phyloP scores from a whole-genome alignment of 2,113 vertebrate species.

The Mormyrus lacerda region DNA sequence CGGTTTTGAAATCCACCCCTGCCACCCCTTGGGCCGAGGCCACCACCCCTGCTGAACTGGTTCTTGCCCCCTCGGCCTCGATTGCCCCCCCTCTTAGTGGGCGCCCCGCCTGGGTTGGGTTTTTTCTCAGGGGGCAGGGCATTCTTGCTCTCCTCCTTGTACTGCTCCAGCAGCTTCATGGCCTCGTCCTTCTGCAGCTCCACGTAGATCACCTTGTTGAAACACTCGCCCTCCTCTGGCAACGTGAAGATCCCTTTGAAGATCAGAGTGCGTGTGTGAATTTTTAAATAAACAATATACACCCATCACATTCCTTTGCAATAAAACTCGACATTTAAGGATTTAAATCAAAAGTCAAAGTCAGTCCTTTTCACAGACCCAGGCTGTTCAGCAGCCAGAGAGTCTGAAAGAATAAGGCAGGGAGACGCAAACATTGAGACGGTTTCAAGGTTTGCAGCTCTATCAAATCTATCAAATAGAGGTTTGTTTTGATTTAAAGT shows the following conservation, averaged over 20 bases:
- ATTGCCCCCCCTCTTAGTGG: slow-evolving; percentile 76
- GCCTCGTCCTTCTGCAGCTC: slow-evolving; percentile 90
- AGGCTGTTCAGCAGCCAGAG: background rate
- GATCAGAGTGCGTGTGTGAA: background rate
- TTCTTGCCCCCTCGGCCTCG: slow-evolving; percentile 79
- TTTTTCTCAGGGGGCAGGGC: slow-evolving; percentile 93
- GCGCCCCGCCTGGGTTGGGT: slow-evolving; percentile 73
- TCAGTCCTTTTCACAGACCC: background rate
- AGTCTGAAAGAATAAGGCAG: background rate
- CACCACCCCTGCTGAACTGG: slow-evolving; percentile 78
- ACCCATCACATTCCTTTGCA: background rate
- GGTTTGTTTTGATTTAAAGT: background rate
- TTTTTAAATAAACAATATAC: background rate
- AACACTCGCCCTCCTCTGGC: slow-evolving; percentile 89
- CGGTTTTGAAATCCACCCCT: slow-evolving; percentile 85
- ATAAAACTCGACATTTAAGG: background rate
- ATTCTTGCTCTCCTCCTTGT: slow-evolving; percentile 93
- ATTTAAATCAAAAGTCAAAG: background rate
- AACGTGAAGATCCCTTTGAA: slow-evolving; percentile 81
- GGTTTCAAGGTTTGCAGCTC: background rate
- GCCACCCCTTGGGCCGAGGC: slow-evolving; percentile 65
- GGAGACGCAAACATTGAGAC: background rate
- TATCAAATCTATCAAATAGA: background rate
- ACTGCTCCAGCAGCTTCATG: slow-evolving; percentile 86
- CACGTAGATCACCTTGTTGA: slow-evolving; percentile 81